Conservation (phyloP, 2,797 vertebrate species). For the Amblyraja radiata region DNA sequence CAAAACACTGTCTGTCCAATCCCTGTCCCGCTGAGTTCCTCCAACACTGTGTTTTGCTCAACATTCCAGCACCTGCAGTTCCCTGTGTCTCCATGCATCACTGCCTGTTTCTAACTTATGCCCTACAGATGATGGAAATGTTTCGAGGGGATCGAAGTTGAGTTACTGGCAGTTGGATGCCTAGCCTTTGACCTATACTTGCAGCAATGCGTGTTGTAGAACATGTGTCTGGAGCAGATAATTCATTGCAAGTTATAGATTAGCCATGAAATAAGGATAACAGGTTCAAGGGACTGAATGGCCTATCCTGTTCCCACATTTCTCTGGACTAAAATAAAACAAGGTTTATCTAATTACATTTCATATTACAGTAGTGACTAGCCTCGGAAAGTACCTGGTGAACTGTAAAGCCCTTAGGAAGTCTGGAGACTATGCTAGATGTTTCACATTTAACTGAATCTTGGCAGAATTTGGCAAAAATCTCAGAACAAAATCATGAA, state of each 20-base stretch:
- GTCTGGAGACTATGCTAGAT: neutral
- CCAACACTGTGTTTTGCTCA: no score
- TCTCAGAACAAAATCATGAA: neutral
- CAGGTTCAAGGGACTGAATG: neutral
- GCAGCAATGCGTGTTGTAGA: neutral
- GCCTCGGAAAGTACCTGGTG: neutral
- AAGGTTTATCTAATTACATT: neutral
- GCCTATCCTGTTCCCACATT: neutral
- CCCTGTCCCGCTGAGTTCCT: no score
- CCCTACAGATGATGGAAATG: no score
- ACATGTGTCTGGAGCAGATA: neutral
- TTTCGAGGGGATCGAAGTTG: no score
- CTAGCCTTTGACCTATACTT: neutral
- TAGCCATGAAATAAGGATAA: neutral
- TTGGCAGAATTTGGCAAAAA: neutral
- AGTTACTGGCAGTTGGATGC: neutral
- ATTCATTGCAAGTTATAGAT: neutral
- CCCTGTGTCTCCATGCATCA: no score
- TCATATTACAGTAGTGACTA: neutral
- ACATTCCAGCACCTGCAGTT: no score
- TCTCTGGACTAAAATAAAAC: neutral
- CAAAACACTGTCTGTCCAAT: no score
- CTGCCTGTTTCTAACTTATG: no score
- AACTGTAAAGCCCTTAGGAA: neutral
- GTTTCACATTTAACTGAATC: neutral